phyloP scores from a whole-genome alignment of 2,888 invertebrate species.

The Amblyteles armatorius region DNA sequence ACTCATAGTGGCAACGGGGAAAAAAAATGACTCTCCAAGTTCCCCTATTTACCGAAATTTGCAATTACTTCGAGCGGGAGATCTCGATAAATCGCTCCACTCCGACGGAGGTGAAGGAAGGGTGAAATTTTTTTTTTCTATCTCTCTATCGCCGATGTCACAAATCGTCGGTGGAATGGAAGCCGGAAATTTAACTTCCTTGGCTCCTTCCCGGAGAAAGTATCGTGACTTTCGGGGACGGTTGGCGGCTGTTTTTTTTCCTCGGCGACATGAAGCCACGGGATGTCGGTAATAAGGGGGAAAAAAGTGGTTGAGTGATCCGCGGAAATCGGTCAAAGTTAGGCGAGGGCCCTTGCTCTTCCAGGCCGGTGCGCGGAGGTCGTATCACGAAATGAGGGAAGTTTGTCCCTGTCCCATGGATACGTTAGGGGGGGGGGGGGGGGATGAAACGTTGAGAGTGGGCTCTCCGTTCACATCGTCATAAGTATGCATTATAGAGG shows the following conservation, averaged over 20 bases:
- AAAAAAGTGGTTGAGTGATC: constrained; percentile 67
- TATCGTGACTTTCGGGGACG: constrained; percentile 24
- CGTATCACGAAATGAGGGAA: constrained; percentile 58
- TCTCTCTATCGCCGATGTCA: constrained; percentile 18
- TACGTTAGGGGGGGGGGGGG: neutral
- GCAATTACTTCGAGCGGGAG: neutral
- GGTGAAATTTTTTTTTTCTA: constrained; percentile 38
- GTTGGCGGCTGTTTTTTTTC: constrained; percentile 51
- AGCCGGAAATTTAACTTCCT: constrained; percentile 49
- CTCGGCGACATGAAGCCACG: constrained; percentile 23
- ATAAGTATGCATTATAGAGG: constrained; percentile 65
- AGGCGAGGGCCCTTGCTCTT: constrained; percentile 58
- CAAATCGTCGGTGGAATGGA: constrained; percentile 54
- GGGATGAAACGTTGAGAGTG: constrained; percentile 54
- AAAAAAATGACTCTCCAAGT: constrained; percentile 7
- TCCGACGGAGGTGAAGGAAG: constrained; percentile 12
- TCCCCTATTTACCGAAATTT: constrained; percentile 24
- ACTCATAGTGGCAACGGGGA: neutral
- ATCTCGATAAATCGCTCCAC: constrained; percentile 50
- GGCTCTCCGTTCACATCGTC: constrained; percentile 51
- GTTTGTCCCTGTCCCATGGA: constrained; percentile 40
- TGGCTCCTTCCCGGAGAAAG: constrained; percentile 20
- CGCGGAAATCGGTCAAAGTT: constrained; percentile 70
- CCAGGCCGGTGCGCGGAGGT: constrained; percentile 53
- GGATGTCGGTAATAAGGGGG: constrained; percentile 20